Base-by-base conservation (phyloP, 2,888 invertebrate genomes). In the Tiliacea aurago region DNA sequence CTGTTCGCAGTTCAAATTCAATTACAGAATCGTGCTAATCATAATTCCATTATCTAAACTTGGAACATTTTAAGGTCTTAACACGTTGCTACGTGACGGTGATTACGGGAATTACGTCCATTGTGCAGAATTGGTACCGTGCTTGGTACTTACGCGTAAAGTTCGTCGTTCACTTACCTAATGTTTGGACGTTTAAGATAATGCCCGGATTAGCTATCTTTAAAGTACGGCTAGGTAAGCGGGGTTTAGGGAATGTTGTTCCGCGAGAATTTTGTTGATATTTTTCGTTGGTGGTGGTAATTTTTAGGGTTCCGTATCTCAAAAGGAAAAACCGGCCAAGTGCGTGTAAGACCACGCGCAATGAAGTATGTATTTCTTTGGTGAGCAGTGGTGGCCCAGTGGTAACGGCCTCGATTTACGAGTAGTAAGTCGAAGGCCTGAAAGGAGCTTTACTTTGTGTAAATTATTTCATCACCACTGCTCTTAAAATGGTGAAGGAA, bases 21-120 rank as follows among this genome's bases (percentile, higher is more conserved):
- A 85, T 87, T 85, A 86, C 86, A 51, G 79, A 78, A 76, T 87
- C 85, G 80, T 85, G 86, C 80, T 87, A 87, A 87, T 85, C 86
- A 87, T 87, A 87, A 81, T 76, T 77, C 76, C 70, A 81, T 81
- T 87, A 85, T 85, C 86, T 73, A 71, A 78, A 78, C 71, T 74
- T 68, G 76, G 62, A 77, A 70, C 76, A 58, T 68, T 85, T 80
- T 80, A 73, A 64, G 65, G 76, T 66, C 49, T 84, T 71, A 73
- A 80, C 77, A 79, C 86, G 70, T 75, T 76, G 62, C n/a, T 81
- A 87, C 87, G 87, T 86, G 86, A 83, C 77, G 61, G 41, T 73
- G 83, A 87, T 87, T 83, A 74, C 73, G 73, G 20, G 67, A 77
- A 77, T 80, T 71, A 73, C 75, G 67, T 66, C 53, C 63, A 73